Base-by-base conservation (phyloP, 2,888 invertebrate species). In the Podabrus alpinus region DNA sequence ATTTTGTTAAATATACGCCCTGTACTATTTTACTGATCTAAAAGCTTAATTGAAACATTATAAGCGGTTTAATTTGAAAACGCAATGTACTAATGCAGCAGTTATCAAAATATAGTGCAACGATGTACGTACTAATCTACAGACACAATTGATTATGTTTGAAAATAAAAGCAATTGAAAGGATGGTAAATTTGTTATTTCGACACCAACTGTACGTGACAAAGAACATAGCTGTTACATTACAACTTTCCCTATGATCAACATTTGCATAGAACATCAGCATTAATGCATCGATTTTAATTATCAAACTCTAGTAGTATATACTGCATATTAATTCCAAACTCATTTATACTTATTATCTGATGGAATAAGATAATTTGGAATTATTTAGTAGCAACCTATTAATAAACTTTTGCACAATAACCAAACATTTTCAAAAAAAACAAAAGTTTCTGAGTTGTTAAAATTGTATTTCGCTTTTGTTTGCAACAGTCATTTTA, bases 401-500 rank as follows among this genome's bases (percentile, higher is more conserved):
- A 9, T 1, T 21, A 21, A 21, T 21, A 21, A 21, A 21, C n/a
- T n/a, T n/a, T n/a, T n/a, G n/a, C n/a, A n/a, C n/a, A n/a, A n/a
- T n/a, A n/a, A n/a, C n/a, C n/a, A n/a, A n/a, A n/a, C n/a, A n/a
- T n/a, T n/a, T n/a, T n/a, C n/a, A n/a, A n/a, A n/a, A n/a, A n/a
- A n/a, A n/a, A n/a, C 7, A 9, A 9, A 1, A 24, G 1, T 9
- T 24, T 24, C 9, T 2, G 9, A 24, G 7, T 7, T 9, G 2
- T 24, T 2, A 24, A 24, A 9, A 24, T 24, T 24, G 7, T n/a
- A 13, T 45, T n/a, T 45, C n/a, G n/a, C 2, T 45, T 45, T 45
- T 7, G n/a, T n/a, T 7, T 45, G 29, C 13, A 29, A 13, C n/a
- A 45, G 45, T 9, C n/a, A n/a, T 72, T 69, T 71, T 75, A 66